Conservation (phyloP, 2,797 vertebrate species). For the Phoeniculus purpureus region DNA sequence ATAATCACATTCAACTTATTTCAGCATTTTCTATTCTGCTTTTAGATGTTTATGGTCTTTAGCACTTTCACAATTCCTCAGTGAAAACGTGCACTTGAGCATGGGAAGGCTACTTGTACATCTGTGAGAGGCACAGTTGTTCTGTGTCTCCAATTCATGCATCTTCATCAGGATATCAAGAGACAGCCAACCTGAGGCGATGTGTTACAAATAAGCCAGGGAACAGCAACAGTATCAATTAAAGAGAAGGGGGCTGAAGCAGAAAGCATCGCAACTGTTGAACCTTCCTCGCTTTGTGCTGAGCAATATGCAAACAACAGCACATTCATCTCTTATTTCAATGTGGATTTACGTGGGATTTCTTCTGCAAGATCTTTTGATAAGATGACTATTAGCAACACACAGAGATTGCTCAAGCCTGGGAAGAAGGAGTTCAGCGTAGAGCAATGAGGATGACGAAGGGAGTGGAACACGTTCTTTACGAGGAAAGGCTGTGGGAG, state of each 20-base stretch:
- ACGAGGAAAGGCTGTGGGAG: too few relatives aligned
- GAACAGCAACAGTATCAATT: background rate
- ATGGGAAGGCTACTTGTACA: background rate
- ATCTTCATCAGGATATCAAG: background rate
- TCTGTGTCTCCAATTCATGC: background rate
- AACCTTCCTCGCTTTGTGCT: background rate
- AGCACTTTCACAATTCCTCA: background rate
- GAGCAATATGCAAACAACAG: background rate
- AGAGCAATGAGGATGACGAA: too few relatives aligned
- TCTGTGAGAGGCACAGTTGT: background rate
- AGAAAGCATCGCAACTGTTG: background rate
- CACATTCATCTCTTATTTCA: background rate
- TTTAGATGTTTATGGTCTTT: background rate
- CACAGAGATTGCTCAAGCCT: background rate
- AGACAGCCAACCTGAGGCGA: background rate
- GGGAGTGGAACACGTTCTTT: too few relatives aligned
- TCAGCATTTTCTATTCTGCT: background rate
- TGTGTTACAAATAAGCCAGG: fast-evolving
- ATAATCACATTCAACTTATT: background rate
- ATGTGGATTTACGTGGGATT: background rate
- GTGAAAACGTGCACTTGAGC: background rate
- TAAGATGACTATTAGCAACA: background rate
- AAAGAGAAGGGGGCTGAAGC: background rate
- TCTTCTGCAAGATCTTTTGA: too few relatives aligned
- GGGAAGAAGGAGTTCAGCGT: too few relatives aligned